Evolutionary conservation across 2,888 invertebrate species (phyloP).

Genomic region (Drosophila birchii): DNA sequence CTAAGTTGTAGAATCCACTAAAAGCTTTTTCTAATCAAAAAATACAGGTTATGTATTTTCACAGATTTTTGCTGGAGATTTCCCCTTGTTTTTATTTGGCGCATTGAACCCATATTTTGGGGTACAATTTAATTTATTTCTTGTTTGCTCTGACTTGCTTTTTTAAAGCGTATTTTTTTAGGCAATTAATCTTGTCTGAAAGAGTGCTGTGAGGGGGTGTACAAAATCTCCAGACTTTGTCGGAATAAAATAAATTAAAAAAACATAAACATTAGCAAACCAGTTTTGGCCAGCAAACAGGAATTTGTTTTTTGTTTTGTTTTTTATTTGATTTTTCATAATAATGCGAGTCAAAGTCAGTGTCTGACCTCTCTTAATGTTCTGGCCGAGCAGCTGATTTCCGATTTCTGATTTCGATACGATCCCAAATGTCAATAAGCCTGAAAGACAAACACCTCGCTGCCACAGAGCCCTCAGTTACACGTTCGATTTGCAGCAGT

Average conservation of each 20-base stretch:
- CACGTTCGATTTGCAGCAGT: constrained; percentile 21
- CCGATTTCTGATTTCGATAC: constrained; percentile 17
- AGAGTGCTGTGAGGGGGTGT: background rate
- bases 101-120: constrained; percentile 33
- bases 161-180: constrained; percentile 21
- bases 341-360: constrained; percentile 7
- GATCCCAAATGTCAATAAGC: constrained; percentile 26
- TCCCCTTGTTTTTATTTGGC: constrained; percentile 25
- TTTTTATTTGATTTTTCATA: constrained; percentile 9
- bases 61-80: background rate
- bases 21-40: constrained; percentile 27
- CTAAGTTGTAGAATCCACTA: constrained; percentile 25
- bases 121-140: constrained; percentile 33
- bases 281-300: constrained; percentile 60
- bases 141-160: constrained; percentile 23
- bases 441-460: constrained; percentile 22
- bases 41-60: constrained; percentile 6
- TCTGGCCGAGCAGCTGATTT: constrained; percentile 37
- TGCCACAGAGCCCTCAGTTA: constrained; percentile 19
- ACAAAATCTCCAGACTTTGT: background rate
- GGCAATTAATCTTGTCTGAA: constrained; percentile 55
- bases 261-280: constrained; percentile 48
- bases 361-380: constrained; percentile 29
- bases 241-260: constrained; percentile 4
- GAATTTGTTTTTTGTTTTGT: constrained; percentile 13